Percentiles rank a stretch among this genome's conserved stretches.
Evolutionary conservation across 2,888 invertebrate genomes (phyloP).

Genomic region (Lithophane leautieri): DNA sequence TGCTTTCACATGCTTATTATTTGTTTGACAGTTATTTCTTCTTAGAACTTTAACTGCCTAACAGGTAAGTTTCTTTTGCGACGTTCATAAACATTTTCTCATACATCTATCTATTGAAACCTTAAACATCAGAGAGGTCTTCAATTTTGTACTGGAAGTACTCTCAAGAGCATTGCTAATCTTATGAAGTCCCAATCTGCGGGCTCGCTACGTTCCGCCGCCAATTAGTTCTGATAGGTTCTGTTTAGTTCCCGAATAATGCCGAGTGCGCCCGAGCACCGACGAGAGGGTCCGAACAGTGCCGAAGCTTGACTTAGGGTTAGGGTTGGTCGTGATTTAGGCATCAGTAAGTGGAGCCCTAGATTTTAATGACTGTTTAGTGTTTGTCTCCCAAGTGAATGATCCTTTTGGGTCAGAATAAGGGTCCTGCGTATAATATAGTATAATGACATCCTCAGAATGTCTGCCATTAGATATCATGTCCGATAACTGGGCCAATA

Average conservation of each 20-base stretch:
- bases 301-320: slow-evolving; percentile 52
- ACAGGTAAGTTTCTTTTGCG: slow-evolving; percentile 23
- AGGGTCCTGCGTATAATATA: slow-evolving; percentile 50
- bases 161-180: slow-evolving; percentile 71
- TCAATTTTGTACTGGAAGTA: slow-evolving; percentile 54
- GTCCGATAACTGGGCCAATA: slow-evolving; percentile 49
- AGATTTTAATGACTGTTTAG: slow-evolving; percentile 62
- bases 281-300: slow-evolving; percentile 55
- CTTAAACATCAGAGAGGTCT: slow-evolving; percentile 49
- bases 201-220: slow-evolving; percentile 74
- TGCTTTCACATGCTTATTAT: slow-evolving; percentile 46
- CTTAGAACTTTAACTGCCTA: slow-evolving; percentile 25
- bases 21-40: slow-evolving; percentile 46
- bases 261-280: slow-evolving; percentile 64
- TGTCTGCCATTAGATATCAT: slow-evolving; percentile 54
- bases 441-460: slow-evolving; percentile 43
- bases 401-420: slow-evolving; percentile 42
- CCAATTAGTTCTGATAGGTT: slow-evolving; percentile 82
- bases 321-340: slow-evolving; percentile 59
- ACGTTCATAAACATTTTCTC: slow-evolving; percentile 12
- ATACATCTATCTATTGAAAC: slow-evolving; percentile 26
- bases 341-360: slow-evolving; percentile 40
- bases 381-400: slow-evolving; percentile 41
- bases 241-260: slow-evolving; percentile 71
- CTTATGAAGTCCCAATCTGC: slow-evolving; percentile 77